Percentiles rank a stretch among this genome's conserved stretches.
Conservation (phyloP, 2,113 vertebrate species). For the Amphiprion ocellaris region DNA sequence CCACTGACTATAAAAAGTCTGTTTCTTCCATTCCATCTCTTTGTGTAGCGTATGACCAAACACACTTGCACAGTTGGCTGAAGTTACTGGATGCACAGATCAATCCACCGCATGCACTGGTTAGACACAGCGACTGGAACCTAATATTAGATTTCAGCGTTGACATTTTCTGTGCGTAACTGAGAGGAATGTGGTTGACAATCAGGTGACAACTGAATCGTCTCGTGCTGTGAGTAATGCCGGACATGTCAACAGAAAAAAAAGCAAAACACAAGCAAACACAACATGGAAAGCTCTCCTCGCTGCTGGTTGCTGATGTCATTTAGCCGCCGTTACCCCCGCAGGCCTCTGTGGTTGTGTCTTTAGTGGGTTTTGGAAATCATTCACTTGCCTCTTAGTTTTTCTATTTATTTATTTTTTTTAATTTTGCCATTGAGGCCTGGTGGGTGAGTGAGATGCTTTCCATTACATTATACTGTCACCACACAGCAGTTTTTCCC, state of each 20-base stretch:
- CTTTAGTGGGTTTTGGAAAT: slow-evolving; percentile 55
- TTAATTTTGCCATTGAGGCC: slow-evolving; percentile 19
- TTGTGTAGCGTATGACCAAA: slow-evolving; percentile 19
- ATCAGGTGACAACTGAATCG: slow-evolving; percentile 29
- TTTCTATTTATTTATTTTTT: neutral
- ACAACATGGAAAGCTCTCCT: slow-evolving; percentile 18
- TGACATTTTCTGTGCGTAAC: slow-evolving; percentile 12
- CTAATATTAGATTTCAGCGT: slow-evolving; percentile 33
- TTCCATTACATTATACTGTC: slow-evolving; percentile 62
- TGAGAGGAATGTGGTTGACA: slow-evolving; percentile 13
- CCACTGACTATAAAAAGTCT: neutral
- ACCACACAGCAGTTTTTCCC: slow-evolving; percentile 51
- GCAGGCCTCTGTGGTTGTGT: slow-evolving; percentile 43
- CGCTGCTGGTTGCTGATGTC: slow-evolving; percentile 39
- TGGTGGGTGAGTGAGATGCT: slow-evolving; percentile 54
- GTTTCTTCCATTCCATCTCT: neutral
- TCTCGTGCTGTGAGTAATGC: slow-evolving; percentile 11
- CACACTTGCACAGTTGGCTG: slow-evolving; percentile 28
- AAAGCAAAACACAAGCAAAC: slow-evolving; percentile 55
- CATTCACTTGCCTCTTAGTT: slow-evolving; percentile 29
- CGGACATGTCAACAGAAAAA: slow-evolving; percentile 18
- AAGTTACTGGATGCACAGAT: slow-evolving; percentile 35
- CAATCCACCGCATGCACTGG: slow-evolving; percentile 17
- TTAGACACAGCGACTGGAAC: slow-evolving; percentile 42
- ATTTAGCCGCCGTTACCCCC: slow-evolving; percentile 26